Evolutionary conservation across 2,797 vertebrate species (phyloP).

Genomic region (Pelobates cultripes): DNA sequence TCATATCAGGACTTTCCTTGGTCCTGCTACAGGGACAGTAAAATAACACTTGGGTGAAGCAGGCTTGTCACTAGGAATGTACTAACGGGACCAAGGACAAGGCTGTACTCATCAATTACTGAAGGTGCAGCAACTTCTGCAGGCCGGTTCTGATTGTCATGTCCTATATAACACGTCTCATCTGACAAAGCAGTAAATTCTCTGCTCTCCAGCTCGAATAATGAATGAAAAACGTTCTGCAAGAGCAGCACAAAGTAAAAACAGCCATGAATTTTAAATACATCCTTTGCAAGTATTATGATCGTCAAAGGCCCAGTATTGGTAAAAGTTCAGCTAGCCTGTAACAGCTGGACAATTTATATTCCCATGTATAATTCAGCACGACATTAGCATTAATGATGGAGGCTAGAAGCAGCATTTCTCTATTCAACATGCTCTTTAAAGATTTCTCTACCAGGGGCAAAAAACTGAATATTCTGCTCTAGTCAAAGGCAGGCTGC

Average conservation of each 20-base stretch:
- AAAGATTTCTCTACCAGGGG: not conserved
- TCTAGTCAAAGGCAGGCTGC: too few relatives aligned
- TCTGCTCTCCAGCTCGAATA: not conserved
- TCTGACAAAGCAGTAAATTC: slow-evolving; percentile 20
- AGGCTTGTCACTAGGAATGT: not conserved
- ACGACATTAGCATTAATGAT: not conserved
- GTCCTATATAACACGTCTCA: slow-evolving; percentile 7
- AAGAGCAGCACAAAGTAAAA: slow-evolving; percentile 2
- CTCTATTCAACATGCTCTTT: not conserved
- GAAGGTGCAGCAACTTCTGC: slow-evolving; percentile 7
- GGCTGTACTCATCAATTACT: slow-evolving; percentile 7
- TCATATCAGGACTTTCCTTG: not conserved
- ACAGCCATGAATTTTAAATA: slow-evolving; percentile 18
- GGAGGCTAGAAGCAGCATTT: not conserved
- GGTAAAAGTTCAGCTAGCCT: not conserved
- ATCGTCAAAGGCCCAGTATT: not conserved
- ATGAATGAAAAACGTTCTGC: slow-evolving; percentile 7
- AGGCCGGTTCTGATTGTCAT: slow-evolving; percentile 1
- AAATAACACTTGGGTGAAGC: not conserved
- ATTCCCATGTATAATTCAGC: slow-evolving; percentile 6
- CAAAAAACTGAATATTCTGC: not conserved
- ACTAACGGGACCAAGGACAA: slow-evolving; percentile 1
- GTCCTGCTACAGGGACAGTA: slow-evolving; percentile 5
- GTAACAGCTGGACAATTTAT: not conserved
- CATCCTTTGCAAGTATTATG: not conserved